A percentile compares a stretch with the other conserved stretches of the same genome.
Evolutionary conservation across 2,888 invertebrate species (phyloP).

Genomic region (Cacoxenus indagator): DNA sequence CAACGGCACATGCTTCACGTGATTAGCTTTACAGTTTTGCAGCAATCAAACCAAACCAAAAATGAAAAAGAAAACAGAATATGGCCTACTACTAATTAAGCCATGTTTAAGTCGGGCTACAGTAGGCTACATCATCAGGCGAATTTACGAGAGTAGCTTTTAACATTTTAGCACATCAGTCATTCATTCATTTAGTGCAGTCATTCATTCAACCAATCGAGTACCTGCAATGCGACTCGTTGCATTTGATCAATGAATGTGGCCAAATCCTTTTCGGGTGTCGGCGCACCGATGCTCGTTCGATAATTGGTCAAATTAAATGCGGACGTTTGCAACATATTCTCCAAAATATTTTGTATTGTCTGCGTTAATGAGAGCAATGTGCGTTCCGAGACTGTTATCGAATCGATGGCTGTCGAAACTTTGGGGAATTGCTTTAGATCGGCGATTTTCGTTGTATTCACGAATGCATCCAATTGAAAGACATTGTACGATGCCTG

Average conservation of each 20-base stretch:
- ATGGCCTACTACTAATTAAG: no score
- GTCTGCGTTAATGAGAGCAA: conserved; percentile 67
- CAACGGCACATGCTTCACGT: no score
- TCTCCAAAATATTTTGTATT: conserved; percentile 69
- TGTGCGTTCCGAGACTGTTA: conserved; percentile 67
- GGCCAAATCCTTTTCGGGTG: conserved; percentile 71
- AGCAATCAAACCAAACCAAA: no score
- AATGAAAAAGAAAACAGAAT: no score
- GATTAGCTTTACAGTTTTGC: no score
- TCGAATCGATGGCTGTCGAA: conserved; percentile 67
- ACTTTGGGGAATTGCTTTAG: conserved; percentile 70
- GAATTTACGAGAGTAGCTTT: no score
- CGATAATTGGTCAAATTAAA: conserved; percentile 70
- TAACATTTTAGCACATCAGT: not conserved
- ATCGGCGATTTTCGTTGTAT: conserved; percentile 75
- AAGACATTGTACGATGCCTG: conserved; percentile 82
- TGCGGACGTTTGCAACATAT: conserved; percentile 68
- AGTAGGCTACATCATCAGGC: no score
- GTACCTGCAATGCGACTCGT: conserved; percentile 70
- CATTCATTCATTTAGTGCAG: not conserved
- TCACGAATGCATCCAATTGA: conserved; percentile 78
- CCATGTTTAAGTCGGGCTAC: no score
- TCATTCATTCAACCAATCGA: not conserved
- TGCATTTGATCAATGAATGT: conserved; percentile 72
- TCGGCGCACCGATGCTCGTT: conserved; percentile 67